Base-by-base conservation (phyloP, 2,888 invertebrate genomes). In the Himalopsyche japonica region DNA sequence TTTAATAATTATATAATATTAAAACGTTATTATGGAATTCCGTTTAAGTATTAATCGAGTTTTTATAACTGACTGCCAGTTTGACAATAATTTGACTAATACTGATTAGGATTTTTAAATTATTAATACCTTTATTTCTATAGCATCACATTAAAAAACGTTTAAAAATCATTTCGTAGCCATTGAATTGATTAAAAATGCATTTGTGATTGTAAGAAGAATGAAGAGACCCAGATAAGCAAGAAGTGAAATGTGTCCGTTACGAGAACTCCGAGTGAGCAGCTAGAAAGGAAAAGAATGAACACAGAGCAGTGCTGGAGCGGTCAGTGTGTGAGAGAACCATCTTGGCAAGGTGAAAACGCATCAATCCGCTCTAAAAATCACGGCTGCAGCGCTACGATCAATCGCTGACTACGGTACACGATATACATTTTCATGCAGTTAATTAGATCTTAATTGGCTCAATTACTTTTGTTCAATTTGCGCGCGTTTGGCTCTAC, bases 181-280 rank as follows among this genome's bases (percentile, higher is more conserved):
- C 30, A 70, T 70, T 70, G 10, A 43, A 43, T 43, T 43, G 15
- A 70, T 24, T 30, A 70, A 70, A 70, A 30, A 70, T 70, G 30
- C 70, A 70, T 70, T 70, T 57, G 57, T 34, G 80, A 57, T 57
- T 2, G 48, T 30, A 79, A 34, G 76, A 76, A 82, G 82, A 82
- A 49, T 80, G 32, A 70, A 70, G 82, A 85, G 85, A 79, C 85
- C 85, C 83, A 85, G 83, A 83, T 85, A 85, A 81, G 76, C 83
- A 83, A 37, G 81, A 83, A 85, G 85, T 85, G 85, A 85, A 85
- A 85, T 85, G 85, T 83, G 83, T 85, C 85, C 85, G 85, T 85
- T 85, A 85, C 85, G 81, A 43, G 43, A 43, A 43, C 43, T 43
- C 43, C 43, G 43, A 43, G 43, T 43, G 43, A 81, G 85, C 82